These are phyloP conservation scores for Trematocara nigrifrons DNA, from an alignment of 2,113 vertebrate species.

Conservation along the genomic window DNA sequence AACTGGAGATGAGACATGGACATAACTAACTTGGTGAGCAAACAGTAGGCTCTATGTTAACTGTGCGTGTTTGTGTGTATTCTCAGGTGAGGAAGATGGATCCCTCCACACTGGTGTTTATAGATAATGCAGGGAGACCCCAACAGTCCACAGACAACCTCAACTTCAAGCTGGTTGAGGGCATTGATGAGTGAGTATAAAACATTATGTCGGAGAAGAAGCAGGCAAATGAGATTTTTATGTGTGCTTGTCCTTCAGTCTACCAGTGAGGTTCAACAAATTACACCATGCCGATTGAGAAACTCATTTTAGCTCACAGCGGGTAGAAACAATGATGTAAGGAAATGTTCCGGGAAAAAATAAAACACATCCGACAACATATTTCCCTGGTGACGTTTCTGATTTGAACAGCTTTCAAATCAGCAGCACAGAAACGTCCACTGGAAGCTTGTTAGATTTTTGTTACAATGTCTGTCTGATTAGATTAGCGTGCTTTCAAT, in stretches of 20 bases:
- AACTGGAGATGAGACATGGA: not conserved
- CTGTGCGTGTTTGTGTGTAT: not conserved
- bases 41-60: not conserved
- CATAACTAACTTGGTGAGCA: not conserved
- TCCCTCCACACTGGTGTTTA: constrained; percentile 84
- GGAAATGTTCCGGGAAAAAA: not conserved
- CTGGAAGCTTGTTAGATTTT: constrained; percentile 14
- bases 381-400: constrained; percentile 2
- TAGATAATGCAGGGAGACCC: constrained; percentile 85
- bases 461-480: constrained; percentile 26
- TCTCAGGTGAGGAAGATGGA: constrained; percentile 78
- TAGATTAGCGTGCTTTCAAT: constrained; percentile 32
- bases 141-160: constrained; percentile 79
- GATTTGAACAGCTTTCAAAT: not conserved
- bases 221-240: not conserved
- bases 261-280: not conserved
- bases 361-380: not conserved
- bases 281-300: not conserved
- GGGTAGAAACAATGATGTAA: not conserved
- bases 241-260: not conserved
- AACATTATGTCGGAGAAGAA: not conserved
- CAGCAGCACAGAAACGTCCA: not conserved
- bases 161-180: constrained; percentile 87
- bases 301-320: not conserved
- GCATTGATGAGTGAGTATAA: constrained; percentile 80